Conservation (phyloP, 2,797 vertebrate genomes). For the Chlorospingus flavigularis region DNA sequence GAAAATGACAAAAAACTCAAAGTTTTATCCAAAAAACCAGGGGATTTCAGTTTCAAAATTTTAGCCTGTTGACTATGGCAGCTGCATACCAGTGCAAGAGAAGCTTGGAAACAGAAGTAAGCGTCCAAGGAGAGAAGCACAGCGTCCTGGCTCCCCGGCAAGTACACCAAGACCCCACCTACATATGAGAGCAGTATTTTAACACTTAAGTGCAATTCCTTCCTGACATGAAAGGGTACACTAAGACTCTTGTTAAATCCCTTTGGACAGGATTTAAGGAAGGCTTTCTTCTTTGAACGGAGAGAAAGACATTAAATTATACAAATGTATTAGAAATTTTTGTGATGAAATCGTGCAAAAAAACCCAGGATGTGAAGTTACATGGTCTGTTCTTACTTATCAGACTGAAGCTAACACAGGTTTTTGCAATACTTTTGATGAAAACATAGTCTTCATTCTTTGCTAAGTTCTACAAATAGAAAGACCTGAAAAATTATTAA, state of each 20-base stretch:
- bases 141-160: background rate
- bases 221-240: background rate
- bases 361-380: background rate
- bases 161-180: background rate
- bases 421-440: background rate
- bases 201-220: background rate
- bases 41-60: background rate
- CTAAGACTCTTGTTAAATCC: background rate
- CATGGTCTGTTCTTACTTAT: background rate
- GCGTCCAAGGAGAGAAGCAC: background rate
- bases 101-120: background rate
- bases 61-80: background rate
- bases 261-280: background rate
- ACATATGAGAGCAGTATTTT: rapidly evolving
- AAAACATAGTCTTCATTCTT: background rate
- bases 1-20: background rate
- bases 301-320: background rate
- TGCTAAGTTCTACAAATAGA: background rate
- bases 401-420: background rate
- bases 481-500: background rate
- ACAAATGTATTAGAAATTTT: background rate
- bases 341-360: background rate
- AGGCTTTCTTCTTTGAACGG: background rate
- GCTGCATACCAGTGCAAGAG: background rate
- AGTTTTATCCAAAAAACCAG: background rate